Conservation (phyloP, 1,140 invertebrate genomes). For the Dendrolimus punctatus region DNA sequence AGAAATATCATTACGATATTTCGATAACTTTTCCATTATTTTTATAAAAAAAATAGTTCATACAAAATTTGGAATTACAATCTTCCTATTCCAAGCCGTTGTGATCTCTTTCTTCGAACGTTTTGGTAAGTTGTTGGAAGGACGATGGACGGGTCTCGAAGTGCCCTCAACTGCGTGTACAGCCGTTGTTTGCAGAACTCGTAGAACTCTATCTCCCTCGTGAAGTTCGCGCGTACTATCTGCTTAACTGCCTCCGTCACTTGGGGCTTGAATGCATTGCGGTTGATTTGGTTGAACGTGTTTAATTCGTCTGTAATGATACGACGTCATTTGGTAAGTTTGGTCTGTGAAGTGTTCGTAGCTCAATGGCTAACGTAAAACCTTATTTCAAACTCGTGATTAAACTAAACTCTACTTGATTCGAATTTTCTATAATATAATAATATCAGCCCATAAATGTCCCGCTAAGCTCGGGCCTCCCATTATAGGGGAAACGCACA, state of each 20-base stretch:
- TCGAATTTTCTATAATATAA: no score
- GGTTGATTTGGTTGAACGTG: constrained; percentile 85
- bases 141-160: constrained; percentile 69
- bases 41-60: no score
- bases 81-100: constrained; percentile 6
- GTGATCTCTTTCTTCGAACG: constrained; percentile 15
- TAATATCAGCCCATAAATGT: no score
- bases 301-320: constrained; percentile 78
- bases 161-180: constrained; percentile 83
- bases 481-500: no score
- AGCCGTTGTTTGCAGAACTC: constrained; percentile 90
- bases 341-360: no score
- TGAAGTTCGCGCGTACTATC: constrained; percentile 89
- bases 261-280: constrained; percentile 89
- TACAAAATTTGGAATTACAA: no score
- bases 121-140: constrained; percentile 17
- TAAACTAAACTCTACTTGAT: no score
- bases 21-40: no score
- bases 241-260: constrained; percentile 90
- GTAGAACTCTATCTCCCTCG: constrained; percentile 92
- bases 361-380: no score
- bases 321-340: background rate
- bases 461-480: no score
- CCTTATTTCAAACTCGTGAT: no score
- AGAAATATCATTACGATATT: no score